phyloP scores from a whole-genome alignment of 2,113 vertebrate genomes.

The Tauraco erythrolophus region DNA sequence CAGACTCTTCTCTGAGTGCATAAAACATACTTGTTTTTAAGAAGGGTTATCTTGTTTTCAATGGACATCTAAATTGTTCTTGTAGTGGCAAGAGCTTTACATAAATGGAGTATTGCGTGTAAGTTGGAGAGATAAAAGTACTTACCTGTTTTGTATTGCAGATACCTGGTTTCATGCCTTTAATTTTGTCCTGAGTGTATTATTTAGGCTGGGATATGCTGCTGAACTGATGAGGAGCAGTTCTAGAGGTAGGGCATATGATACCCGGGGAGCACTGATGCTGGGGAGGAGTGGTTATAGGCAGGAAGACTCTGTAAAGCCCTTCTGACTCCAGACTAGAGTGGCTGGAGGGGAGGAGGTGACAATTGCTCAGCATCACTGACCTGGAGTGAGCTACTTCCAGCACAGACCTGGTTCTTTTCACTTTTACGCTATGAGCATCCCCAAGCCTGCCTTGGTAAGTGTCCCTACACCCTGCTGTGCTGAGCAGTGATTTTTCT shows the following conservation, averaged over 20 bases:
- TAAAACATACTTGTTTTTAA: not conserved
- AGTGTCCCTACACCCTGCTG: not conserved
- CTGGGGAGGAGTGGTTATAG: not conserved
- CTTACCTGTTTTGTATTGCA: not conserved
- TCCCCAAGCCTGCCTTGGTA: not conserved
- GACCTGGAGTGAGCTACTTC: not conserved
- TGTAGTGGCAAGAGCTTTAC: not conserved
- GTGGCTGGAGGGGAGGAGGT: not conserved
- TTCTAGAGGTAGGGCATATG: not conserved
- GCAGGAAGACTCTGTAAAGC: not conserved
- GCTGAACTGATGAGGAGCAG: not conserved
- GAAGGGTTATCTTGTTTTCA: not conserved
- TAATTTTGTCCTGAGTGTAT: not conserved
- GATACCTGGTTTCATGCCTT: not conserved
- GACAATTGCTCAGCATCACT: fast-evolving
- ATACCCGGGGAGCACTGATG: not conserved
- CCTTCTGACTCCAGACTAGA: not conserved
- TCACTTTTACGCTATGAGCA: not conserved
- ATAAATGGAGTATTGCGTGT: not conserved
- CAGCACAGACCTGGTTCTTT: not conserved
- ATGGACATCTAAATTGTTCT: not conserved
- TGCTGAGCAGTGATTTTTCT: not conserved
- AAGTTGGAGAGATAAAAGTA: not conserved
- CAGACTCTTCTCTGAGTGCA: not conserved
- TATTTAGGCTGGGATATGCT: not conserved